Evolutionary conservation across 35 echinoderm and acorn worm genomes (phyloP), one percentile per base, ranked within the genome.

Genomic region (Patiria miniata): DNA sequence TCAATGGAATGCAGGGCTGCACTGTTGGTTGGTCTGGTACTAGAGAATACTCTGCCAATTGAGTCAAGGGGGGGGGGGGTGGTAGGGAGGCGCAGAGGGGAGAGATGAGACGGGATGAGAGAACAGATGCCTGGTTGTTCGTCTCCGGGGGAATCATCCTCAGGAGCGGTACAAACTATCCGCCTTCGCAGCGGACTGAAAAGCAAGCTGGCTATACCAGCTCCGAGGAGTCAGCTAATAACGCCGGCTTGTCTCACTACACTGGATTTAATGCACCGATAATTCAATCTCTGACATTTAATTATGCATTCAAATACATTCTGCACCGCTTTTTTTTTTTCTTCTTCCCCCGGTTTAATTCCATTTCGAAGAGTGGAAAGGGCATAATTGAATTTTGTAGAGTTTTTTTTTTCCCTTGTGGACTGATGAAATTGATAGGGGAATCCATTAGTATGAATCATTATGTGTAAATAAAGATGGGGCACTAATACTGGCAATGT

Each of bases 211-310:
- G 34, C 34, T 26, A 30, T 10, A 23, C 65, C 26, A n/a, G 34
- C 65, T 73, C 65, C 29, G 8, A 73, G 65, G 65, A 73, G 65
- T 14, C 9, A 73, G 26, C 65, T 73, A 36, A 73, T 73, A 73
- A 8, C 19, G 29, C 29, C 21, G 65, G 21, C 19, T 73, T 26
- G 65, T 73, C 65, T 36, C 30, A 73, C 65, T 73, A 73, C 65
- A 73, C 34, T 15, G 65, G 65, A 30, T 73, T 73, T 73, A 73
- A 73, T 73, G 29, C 65, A 73, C 65, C 26, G 34, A 30, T 73
- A 73, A 73, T 73, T 73, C 21, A 73, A 73, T 73, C 65, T 73
- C 34, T 22, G 65, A 32, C 65, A 73, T 28, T 73, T 73, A 73
- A 73, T 73, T 73, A 73, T 73, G 65, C 65, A 73, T 73, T 73